These are phyloP conservation scores for Cantharis nigra DNA, from an alignment of 2,888 invertebrate species.

Conservation along the genomic window DNA sequence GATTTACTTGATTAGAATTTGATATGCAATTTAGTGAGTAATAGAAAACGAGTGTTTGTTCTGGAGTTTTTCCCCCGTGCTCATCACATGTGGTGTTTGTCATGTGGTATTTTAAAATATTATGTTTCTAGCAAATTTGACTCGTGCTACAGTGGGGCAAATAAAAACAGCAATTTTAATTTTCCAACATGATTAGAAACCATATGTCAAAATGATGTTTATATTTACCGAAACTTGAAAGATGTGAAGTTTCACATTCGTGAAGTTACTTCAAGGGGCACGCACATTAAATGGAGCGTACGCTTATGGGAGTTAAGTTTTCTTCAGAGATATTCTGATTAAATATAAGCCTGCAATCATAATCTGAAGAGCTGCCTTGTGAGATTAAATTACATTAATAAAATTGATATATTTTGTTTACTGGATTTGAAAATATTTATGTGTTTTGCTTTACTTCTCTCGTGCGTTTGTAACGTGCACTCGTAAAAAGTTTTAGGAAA, in stretches of 20 bases:
- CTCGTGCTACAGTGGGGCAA: slow-evolving; percentile 46
- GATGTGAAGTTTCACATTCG: slow-evolving; percentile 1
- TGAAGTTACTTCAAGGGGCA: slow-evolving; percentile 20
- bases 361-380: slow-evolving; percentile 29
- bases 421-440: slow-evolving; percentile 39
- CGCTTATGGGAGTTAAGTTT: slow-evolving; percentile 24
- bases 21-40: slow-evolving; percentile 2
- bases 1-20: neutral
- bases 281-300: slow-evolving; percentile 30
- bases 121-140: slow-evolving; percentile 47
- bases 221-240: slow-evolving; percentile 21
- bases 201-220: slow-evolving; percentile 20
- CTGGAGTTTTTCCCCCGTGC: slow-evolving; percentile 11
- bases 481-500: slow-evolving; percentile 37
- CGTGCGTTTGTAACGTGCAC: slow-evolving; percentile 25
- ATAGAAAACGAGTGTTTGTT: slow-evolving; percentile 25
- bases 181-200: slow-evolving; percentile 28
- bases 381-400: slow-evolving; percentile 35
- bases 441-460: slow-evolving; percentile 32
- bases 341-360: slow-evolving; percentile 32
- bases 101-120: slow-evolving; percentile 48
- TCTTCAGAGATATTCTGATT: slow-evolving; percentile 29
- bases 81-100: slow-evolving; percentile 35
- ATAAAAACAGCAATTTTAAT: slow-evolving; percentile 48
- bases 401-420: slow-evolving; percentile 35